Evolutionary conservation across 2,797 vertebrate genomes (phyloP).

Genomic region (Pitangus sulphuratus): DNA sequence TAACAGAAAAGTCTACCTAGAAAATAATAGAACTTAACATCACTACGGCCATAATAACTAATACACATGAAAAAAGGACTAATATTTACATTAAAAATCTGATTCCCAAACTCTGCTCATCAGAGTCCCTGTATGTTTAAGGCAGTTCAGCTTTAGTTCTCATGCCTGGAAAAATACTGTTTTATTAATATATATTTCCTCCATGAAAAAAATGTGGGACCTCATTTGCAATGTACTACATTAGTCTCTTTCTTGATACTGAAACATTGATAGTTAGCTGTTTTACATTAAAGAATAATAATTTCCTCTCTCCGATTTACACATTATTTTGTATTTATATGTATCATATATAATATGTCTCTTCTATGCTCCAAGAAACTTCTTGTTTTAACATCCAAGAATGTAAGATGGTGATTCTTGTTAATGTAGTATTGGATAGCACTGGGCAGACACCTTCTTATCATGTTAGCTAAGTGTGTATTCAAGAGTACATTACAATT

Average conservation of each 20-base stretch:
- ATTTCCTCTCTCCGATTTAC: background rate
- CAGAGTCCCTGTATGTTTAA: background rate
- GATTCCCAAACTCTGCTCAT: background rate
- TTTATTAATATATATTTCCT: background rate
- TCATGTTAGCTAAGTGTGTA: background rate
- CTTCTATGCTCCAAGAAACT: background rate
- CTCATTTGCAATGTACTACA: background rate
- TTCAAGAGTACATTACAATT: slow-evolving; percentile 24
- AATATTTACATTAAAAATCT: background rate
- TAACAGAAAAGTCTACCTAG: background rate
- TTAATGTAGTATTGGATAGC: background rate
- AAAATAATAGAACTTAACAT: background rate
- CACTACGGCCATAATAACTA: background rate
- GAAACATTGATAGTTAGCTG: background rate
- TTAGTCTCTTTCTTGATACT: background rate
- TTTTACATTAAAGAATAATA: background rate
- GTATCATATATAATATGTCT: background rate
- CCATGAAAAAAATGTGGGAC: background rate
- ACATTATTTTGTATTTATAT: background rate
- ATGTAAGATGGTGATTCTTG: background rate
- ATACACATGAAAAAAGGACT: background rate
- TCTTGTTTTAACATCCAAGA: background rate
- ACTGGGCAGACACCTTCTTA: background rate
- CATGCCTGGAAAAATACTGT: background rate
- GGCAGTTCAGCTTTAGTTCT: background rate